Evolutionary conservation across 1,140 invertebrate genomes (phyloP).

Genomic region (Megathymus violae): DNA sequence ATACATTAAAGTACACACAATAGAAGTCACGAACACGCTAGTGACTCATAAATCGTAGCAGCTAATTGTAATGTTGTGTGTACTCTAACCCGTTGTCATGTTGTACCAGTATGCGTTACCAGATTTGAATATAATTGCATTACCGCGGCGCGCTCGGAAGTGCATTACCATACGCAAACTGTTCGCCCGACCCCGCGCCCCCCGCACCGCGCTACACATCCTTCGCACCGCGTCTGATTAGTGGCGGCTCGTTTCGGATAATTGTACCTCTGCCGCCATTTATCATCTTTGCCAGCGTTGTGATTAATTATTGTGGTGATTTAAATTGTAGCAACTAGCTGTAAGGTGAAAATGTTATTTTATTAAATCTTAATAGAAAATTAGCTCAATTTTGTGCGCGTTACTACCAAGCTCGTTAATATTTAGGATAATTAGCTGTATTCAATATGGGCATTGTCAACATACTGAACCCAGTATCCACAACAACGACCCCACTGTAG

Average conservation of each 20-base stretch:
- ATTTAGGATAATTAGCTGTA: too few species aligned
- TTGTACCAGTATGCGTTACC: slow-evolving; percentile 14
- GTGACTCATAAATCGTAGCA: background rate
- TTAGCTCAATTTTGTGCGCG: too few species aligned
- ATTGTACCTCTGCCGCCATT: slow-evolving; percentile 17
- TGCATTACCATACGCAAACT: slow-evolving; percentile 53
- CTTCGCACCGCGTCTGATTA: slow-evolving; percentile 27
- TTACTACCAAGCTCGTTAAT: too few species aligned
- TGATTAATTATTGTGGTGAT: background rate
- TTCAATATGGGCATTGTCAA: too few species aligned
- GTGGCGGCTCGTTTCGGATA: slow-evolving; percentile 13
- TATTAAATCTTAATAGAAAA: too few species aligned
- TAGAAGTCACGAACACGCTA: background rate
- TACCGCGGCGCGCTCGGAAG: slow-evolving; percentile 37
- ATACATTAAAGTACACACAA: too few species aligned
- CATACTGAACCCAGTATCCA: too few species aligned
- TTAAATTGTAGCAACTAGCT: background rate
- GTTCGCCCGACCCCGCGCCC: background rate
- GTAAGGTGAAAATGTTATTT: too few species aligned
- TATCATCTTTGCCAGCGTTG: slow-evolving; percentile 15
- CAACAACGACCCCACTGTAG: too few species aligned
- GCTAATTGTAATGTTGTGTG: slow-evolving; percentile 5
- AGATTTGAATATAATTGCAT: slow-evolving; percentile 68
- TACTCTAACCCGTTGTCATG: slow-evolving; percentile 5
- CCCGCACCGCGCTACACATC: too few species aligned